Conservation (phyloP, 1,140 invertebrate species). For the Galendromus occidentalis region DNA sequence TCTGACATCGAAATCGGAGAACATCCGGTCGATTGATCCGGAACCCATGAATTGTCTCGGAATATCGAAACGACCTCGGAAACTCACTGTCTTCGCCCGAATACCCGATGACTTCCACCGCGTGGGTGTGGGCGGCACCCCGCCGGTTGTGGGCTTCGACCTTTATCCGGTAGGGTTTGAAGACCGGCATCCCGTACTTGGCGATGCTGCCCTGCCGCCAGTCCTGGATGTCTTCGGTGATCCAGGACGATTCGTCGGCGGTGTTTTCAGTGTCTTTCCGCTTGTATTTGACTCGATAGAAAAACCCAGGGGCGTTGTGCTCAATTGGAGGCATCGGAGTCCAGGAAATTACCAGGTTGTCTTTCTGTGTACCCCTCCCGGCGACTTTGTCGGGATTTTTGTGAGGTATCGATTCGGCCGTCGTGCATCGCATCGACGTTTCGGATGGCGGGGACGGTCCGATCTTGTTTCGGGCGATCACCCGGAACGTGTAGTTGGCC, state of each 20-base stretch:
- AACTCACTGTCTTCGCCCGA: conserved; percentile 71
- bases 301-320: conserved; percentile 80
- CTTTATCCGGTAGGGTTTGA: conserved; percentile 71
- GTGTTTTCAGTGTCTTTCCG: conserved; percentile 48
- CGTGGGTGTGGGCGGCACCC: conserved; percentile 62
- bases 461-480: conserved; percentile 79
- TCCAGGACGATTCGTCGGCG: conserved; percentile 47
- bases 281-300: conserved; percentile 71
- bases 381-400: conserved; percentile 89
- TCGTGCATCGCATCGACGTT: conserved; percentile 56
- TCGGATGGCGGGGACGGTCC: conserved; percentile 64
- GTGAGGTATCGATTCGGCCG: conserved; percentile 63
- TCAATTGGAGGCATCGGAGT: conserved; percentile 87
- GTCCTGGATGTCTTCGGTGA: conserved; percentile 34
- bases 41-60: too few species aligned
- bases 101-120: conserved; percentile 62
- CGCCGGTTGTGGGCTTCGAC: conserved; percentile 73
- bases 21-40: too few species aligned
- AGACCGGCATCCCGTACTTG: conserved; percentile 69
- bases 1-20: too few species aligned
- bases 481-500: conserved; percentile 90
- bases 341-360: conserved; percentile 85
- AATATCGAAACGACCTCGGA: too few species aligned
- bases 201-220: conserved; percentile 45
- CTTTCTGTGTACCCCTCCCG: conserved; percentile 62